phyloP scores from a whole-genome alignment of 2,113 vertebrate genomes.

The Rhineura floridana region DNA sequence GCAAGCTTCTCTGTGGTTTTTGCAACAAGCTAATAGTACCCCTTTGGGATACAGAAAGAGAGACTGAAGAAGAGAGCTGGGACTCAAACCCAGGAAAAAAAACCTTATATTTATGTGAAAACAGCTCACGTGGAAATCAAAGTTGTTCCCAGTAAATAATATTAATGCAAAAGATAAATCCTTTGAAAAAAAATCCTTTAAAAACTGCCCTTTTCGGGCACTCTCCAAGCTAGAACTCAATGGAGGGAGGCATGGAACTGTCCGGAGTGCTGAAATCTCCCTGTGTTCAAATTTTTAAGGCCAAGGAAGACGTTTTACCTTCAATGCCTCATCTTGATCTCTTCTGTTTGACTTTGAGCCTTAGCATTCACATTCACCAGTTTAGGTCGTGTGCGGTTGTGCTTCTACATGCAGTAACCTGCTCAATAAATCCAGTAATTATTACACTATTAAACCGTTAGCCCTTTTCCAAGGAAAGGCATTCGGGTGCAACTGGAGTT shows the following conservation, averaged over 20 bases:
- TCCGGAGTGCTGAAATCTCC: conserved; percentile 52
- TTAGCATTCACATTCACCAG: not conserved
- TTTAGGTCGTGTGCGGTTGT: not conserved
- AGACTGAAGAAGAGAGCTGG: not conserved
- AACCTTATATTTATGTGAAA: not conserved
- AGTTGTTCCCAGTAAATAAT: not conserved
- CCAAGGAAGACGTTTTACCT: not conserved
- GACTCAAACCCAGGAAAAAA: not conserved
- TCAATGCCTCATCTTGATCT: not conserved
- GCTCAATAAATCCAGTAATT: not conserved
- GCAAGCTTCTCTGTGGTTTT: not conserved
- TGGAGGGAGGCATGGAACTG: not conserved
- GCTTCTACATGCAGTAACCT: fast-evolving
- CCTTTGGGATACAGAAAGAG: not conserved
- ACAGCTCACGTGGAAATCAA: not conserved
- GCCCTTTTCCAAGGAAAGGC: not conserved
- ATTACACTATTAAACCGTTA: not conserved
- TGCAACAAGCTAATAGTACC: not conserved
- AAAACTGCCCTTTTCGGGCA: no score
- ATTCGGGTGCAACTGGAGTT: not conserved
- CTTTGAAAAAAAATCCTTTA: conserved; percentile 52
- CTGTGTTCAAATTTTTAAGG: not conserved
- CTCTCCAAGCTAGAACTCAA: not conserved
- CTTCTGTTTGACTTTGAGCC: not conserved
- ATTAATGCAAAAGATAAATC: not conserved